Conservation (phyloP, 2,797 vertebrate species). For the Cuculus canorus region DNA sequence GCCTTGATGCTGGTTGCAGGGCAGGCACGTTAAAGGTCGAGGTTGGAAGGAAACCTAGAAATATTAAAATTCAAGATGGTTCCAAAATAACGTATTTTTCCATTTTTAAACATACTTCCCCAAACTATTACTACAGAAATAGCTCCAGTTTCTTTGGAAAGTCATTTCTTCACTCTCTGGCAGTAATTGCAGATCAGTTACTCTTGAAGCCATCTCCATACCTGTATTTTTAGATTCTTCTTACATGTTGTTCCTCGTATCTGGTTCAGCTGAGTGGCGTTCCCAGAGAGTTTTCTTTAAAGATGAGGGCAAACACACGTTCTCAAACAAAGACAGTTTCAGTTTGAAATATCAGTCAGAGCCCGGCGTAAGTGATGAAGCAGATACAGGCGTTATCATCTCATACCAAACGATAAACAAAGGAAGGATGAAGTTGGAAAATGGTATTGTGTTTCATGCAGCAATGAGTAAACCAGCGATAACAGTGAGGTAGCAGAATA, state of each 20-base stretch:
- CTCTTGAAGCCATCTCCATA: background rate
- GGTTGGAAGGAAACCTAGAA: background rate
- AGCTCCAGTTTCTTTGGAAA: background rate
- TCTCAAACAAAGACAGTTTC: background rate
- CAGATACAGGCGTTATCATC: accelerated
- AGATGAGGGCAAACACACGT: background rate
- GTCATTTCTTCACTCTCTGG: background rate
- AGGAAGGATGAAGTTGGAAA: background rate
- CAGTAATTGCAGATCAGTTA: background rate
- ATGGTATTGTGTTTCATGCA: background rate
- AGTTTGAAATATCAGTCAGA: background rate
- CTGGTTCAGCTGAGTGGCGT: background rate
- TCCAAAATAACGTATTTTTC: background rate
- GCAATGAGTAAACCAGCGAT: background rate
- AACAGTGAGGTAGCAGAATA: background rate
- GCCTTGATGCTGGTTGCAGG: background rate
- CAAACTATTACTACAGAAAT: background rate
- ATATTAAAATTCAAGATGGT: background rate
- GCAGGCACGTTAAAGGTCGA: background rate
- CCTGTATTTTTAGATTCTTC: background rate
- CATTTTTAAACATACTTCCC: background rate
- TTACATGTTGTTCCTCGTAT: background rate
- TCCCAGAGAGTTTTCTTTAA: background rate
- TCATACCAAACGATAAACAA: background rate
- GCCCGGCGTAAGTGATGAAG: background rate